Percentiles rank a stretch among this genome's conserved stretches.
Conservation (phyloP, 2,113 vertebrate species). For the Neolamprologus modestus region DNA sequence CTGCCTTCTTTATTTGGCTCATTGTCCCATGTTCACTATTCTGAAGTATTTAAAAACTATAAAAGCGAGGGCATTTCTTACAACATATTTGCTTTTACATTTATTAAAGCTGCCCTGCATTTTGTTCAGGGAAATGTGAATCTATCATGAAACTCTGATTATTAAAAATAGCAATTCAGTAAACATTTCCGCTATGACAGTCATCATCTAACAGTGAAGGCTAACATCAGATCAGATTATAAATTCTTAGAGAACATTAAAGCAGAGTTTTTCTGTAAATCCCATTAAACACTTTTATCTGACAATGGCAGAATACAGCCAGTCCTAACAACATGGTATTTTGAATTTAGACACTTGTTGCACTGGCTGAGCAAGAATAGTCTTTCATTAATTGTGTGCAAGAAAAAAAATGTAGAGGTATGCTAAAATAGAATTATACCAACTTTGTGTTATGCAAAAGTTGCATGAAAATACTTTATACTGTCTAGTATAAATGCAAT, state of each 20-base stretch:
- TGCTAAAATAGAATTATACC: background rate
- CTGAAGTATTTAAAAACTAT: background rate
- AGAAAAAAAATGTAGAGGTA: background rate
- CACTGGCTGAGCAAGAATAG: background rate
- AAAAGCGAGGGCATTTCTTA: background rate
- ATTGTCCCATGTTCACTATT: background rate
- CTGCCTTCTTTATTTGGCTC: background rate
- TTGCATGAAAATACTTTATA: background rate
- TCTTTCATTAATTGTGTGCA: background rate
- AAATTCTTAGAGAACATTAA: background rate
- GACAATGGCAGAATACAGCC: background rate
- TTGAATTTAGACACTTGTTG: background rate
- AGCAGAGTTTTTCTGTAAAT: background rate
- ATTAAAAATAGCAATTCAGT: background rate
- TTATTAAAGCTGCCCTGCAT: background rate
- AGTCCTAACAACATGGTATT: rapidly evolving
- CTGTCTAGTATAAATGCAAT: background rate
- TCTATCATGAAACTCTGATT: rapidly evolving
- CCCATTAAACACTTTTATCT: rapidly evolving
- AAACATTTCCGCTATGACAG: background rate
- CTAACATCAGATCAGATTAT: background rate
- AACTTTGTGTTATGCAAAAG: background rate
- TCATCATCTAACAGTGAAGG: background rate
- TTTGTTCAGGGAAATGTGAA: background rate
- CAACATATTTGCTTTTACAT: background rate